These are phyloP conservation scores for Teleogryllus occipitalis DNA, from an alignment of 1,140 invertebrate genomes.

Conservation along the genomic window DNA sequence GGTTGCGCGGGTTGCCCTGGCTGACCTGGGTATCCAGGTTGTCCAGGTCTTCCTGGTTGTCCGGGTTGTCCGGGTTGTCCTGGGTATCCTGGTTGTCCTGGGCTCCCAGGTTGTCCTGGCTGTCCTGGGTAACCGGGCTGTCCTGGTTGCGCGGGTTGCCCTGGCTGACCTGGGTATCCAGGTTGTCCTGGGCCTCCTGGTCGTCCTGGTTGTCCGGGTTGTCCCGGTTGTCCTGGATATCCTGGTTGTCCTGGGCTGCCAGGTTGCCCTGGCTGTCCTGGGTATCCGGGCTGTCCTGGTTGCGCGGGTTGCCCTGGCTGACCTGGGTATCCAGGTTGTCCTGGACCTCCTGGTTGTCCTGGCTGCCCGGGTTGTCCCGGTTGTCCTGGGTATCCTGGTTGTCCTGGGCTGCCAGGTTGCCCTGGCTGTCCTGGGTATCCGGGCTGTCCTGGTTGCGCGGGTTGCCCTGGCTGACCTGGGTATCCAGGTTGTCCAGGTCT, in stretches of 20 bases:
- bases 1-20: conserved; percentile 11
- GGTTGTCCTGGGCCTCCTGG: conserved; percentile 20
- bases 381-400: conserved; percentile 27
- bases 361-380: conserved; percentile 26
- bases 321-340: conserved; percentile 25
- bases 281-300: conserved; percentile 25
- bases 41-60: conserved; percentile 24
- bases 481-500: conserved; percentile 22
- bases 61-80: conserved; percentile 6
- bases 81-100: not conserved
- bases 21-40: conserved; percentile 27
- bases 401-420: conserved; percentile 25
- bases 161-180: conserved; percentile 23
- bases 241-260: conserved; percentile 27
- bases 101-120: conserved; percentile 20
- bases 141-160: conserved; percentile 24
- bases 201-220: not conserved
- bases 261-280: conserved; percentile 24
- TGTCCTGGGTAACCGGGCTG: conserved; percentile 25
- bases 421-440: conserved; percentile 23
- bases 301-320: conserved; percentile 23
- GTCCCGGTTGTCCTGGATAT: conserved; percentile 24
- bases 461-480: conserved; percentile 30
- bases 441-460: conserved; percentile 29
- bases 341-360: conserved; percentile 20